phyloP scores from a whole-genome alignment of 2,113 vertebrate species.

The Agelaius phoeniceus region DNA sequence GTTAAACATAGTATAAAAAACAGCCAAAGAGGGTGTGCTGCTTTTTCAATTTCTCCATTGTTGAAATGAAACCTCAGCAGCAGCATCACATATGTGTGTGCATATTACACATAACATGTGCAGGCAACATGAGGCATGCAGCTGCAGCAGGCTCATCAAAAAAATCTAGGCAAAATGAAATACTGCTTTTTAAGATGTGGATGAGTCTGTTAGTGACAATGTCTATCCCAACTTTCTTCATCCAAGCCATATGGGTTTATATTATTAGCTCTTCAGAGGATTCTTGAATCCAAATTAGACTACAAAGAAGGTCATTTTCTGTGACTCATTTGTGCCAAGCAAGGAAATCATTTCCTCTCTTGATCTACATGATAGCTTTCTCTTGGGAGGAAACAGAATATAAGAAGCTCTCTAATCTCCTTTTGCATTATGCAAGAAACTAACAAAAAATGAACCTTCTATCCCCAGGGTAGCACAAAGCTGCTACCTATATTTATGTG shows the following conservation, averaged over 20 bases:
- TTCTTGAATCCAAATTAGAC: conserved; percentile 67
- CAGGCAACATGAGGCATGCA: conserved; percentile 6
- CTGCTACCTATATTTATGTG: conserved; percentile 22
- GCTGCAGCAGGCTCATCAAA: not conserved
- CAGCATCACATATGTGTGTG: not conserved
- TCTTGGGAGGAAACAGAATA: conserved; percentile 56
- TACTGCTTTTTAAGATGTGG: conserved; percentile 8
- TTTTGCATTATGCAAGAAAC: conserved; percentile 53
- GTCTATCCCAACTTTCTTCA: not conserved
- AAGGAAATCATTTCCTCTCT: conserved; percentile 69
- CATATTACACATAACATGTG: not conserved
- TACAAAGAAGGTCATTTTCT: conserved; percentile 67
- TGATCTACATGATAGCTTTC: conserved; percentile 64
- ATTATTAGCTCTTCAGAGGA: conserved; percentile 49
- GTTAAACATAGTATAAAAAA: not conserved
- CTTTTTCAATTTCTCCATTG: not conserved
- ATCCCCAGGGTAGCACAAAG: not conserved
- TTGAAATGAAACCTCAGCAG: not conserved
- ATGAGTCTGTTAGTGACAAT: not conserved
- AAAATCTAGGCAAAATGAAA: not conserved
- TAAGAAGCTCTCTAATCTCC: conserved; percentile 56
- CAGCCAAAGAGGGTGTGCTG: not conserved
- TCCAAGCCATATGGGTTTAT: conserved; percentile 19
- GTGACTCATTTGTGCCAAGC: conserved; percentile 70
- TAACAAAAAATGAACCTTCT: conserved; percentile 25